Conservation (phyloP, 2,797 vertebrate species). For the Yasuhikotakia modesta region DNA sequence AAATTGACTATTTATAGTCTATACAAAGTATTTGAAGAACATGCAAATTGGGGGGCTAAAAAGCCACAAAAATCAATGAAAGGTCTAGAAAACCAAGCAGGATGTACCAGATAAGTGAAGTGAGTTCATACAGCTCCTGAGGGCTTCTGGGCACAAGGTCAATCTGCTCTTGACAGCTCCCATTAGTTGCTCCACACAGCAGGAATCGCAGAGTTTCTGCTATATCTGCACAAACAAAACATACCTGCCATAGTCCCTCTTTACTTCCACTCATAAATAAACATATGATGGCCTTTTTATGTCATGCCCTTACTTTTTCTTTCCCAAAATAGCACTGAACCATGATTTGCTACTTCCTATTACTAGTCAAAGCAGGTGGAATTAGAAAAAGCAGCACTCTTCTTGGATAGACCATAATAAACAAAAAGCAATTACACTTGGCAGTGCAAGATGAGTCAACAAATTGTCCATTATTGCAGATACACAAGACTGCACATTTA, state of each 20-base stretch:
- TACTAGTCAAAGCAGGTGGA: too few species aligned
- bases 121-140: constrained; percentile 98
- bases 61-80: background rate
- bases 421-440: too few species aligned
- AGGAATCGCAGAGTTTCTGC: constrained; percentile 98
- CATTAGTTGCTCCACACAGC: constrained; percentile 95
- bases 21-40: too few species aligned
- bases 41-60: background rate
- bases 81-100: constrained; percentile 3
- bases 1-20: too few species aligned
- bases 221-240: constrained; percentile 82
- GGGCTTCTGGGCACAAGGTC: constrained; percentile 97
- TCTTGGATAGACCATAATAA: too few species aligned
- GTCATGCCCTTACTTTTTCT: background rate
- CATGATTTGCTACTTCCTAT: too few species aligned
- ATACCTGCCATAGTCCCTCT: background rate
- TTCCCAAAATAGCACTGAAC: background rate
- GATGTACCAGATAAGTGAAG: constrained; percentile 97
- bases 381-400: too few species aligned
- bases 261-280: background rate
- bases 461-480: too few species aligned
- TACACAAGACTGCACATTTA: too few species aligned
- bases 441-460: too few species aligned
- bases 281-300: background rate
- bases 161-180: constrained; percentile 98